Evolutionary conservation across 2,113 vertebrate species (phyloP), one percentile per base, ranked within the genome.

Genomic region (Neoarius graeffei): DNA sequence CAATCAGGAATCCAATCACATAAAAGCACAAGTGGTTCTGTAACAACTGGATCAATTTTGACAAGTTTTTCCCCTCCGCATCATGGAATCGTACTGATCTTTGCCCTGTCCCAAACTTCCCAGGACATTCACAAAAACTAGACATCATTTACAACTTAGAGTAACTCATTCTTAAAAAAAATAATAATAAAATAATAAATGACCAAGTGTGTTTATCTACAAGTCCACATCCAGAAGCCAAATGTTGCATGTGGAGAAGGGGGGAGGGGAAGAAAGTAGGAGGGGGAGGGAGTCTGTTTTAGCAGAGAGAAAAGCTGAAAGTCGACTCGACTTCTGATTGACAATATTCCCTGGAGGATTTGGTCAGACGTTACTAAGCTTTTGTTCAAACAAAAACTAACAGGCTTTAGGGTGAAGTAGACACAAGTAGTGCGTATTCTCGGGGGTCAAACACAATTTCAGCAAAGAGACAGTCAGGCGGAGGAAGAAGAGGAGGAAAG

Each of bases 381-480:
- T 60, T 59, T 73, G 66, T 87, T 87, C 25, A 9, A 74, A 74
- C 79, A 17, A 11, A 48, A 73, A 50, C 23, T 14, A 60, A 52
- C 86, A 85, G 85, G 76, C 60, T 82, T 82, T 52, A 20, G 52
- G 52, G 76, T 54, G 25, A n/a, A 42, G 81, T 25, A 57, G 62
- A 85, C 48, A 85, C 42, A 15, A 67, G 83, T 80, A 62, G 67
- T 69, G 57, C 23, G 13, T 59, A 66, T 83, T 85, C 80, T 84
- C 81, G 81, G 35, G 42, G 62, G 30, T 86, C 83, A 57, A 83
- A 87, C 66, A 90, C 84, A 85, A 87, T 86, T 83, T 83, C 17
- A 71, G 83, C n/a, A 67, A 59, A 85, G 35, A 87, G 85, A 59
- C 14, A 66, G 83, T 77, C 69, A 17, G 35, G 13, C 19, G 23